Percentiles rank a stretch among this genome's conserved stretches.
Evolutionary conservation across 1,140 invertebrate species (phyloP).

Genomic region (Zaprionus kolodkinae): DNA sequence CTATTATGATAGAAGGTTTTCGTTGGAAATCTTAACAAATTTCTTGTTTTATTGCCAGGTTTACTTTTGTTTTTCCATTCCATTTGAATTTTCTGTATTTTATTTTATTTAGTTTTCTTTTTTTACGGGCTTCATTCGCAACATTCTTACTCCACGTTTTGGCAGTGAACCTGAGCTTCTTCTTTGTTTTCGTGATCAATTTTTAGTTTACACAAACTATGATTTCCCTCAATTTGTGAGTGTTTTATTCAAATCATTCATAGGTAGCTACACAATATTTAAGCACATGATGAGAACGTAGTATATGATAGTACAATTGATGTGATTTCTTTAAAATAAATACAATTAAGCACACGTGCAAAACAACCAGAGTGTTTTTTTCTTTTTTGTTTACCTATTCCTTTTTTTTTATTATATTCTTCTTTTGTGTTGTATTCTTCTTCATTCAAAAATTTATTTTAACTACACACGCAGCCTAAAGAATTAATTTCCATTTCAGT

Average conservation of each 20-base stretch:
- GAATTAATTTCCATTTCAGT: conserved; percentile 40
- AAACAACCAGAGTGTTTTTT: conserved; percentile 66
- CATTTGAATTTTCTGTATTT: not conserved
- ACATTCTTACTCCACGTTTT: conserved; percentile 77
- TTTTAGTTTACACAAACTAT: conserved; percentile 58
- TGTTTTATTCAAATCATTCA: conserved; percentile 40
- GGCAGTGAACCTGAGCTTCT: conserved; percentile 84
- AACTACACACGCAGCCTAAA: conserved; percentile 56
- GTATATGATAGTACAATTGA: conserved; percentile 18
- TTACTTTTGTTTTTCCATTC: conserved; percentile 13
- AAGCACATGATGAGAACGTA: conserved; percentile 46
- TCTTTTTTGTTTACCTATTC: conserved; percentile 30
- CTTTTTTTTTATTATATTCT: not conserved
- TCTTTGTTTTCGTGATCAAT: conserved; percentile 71
- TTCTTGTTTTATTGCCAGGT: conserved; percentile 20
- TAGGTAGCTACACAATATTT: conserved; percentile 45
- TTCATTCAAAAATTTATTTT: conserved; percentile 38
- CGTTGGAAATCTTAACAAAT: not conserved
- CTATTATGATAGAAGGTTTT: conserved; percentile 8
- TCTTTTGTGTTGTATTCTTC: conserved; percentile 5
- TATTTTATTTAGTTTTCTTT: not conserved
- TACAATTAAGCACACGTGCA: conserved; percentile 51
- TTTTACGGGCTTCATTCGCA: conserved; percentile 43
- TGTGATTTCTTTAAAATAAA: conserved; percentile 35
- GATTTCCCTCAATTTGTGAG: conserved; percentile 25